Conservation (phyloP, 1,140 invertebrate species). For the Drosophila ambigua region DNA sequence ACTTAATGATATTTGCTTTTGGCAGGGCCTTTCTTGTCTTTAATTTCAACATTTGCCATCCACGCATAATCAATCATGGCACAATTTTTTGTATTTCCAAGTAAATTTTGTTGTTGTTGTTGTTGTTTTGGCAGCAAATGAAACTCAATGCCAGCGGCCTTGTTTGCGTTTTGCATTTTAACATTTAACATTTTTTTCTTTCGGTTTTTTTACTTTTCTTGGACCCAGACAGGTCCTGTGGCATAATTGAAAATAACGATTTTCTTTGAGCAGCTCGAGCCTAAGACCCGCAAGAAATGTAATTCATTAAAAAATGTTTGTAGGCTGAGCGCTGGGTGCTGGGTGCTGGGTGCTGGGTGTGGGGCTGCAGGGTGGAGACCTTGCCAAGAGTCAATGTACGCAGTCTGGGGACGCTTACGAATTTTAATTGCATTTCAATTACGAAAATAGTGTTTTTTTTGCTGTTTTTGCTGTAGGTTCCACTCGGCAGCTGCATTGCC, state of each 20-base stretch:
- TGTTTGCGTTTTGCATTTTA: constrained; percentile 47
- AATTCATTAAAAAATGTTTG: constrained; percentile 76
- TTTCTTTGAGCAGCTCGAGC: constrained; percentile 48
- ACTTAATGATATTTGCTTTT: constrained; percentile 76
- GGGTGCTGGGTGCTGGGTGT: too few species aligned
- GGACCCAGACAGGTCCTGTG: constrained; percentile 10
- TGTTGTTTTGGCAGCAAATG: constrained; percentile 47
- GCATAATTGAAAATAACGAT: constrained; percentile 81
- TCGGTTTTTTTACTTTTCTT: constrained; percentile 5
- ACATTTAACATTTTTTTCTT: constrained; percentile 3
- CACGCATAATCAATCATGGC: constrained; percentile 75
- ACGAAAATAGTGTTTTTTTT: constrained; percentile 63
- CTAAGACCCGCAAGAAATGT: constrained; percentile 77
- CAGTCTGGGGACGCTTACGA: constrained; percentile 53
- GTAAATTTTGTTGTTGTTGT: too few species aligned
- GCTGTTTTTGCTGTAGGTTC: background rate
- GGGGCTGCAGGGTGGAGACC: background rate
- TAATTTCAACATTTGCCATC: constrained; percentile 74
- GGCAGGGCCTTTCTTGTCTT: constrained; percentile 52
- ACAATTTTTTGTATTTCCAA: constrained; percentile 33
- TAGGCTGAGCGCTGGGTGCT: constrained; percentile 16
- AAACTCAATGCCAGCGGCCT: constrained; percentile 55
- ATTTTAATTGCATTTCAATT: constrained; percentile 82
- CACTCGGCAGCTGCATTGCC: constrained; percentile 14
- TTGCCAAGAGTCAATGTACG: constrained; percentile 63